Conservation (phyloP, 1,140 invertebrate genomes). For the Aphis gossypii region DNA sequence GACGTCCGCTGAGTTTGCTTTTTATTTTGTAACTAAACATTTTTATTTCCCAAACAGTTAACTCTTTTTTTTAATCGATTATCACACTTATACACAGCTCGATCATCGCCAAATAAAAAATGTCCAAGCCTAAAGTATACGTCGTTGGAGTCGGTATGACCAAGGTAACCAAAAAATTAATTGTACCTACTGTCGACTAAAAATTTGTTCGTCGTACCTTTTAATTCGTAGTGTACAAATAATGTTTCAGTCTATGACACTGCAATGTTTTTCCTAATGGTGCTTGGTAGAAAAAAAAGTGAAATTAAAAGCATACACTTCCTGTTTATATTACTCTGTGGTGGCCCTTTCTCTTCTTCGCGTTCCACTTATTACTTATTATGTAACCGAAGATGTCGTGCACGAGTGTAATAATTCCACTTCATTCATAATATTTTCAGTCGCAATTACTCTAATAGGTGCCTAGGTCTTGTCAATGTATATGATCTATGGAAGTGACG, state of each 20-base stretch:
- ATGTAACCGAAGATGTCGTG: neutral
- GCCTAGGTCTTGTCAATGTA: neutral
- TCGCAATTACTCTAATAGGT: neutral
- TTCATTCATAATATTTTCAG: neutral
- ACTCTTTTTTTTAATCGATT: neutral
- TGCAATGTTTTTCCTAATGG: neutral
- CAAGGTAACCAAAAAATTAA: conserved; percentile 69
- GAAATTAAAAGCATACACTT: neutral
- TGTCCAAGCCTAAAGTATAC: conserved; percentile 71
- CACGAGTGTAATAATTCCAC: neutral
- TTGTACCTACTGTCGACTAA: neutral
- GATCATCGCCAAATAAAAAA: conserved; percentile 14
- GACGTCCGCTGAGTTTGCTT: too few species aligned
- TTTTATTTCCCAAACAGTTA: neutral
- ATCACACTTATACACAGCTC: neutral
- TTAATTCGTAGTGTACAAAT: neutral
- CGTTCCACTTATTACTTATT: neutral
- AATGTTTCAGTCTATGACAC: neutral
- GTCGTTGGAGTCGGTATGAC: conserved; percentile 98
- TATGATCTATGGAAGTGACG: neutral
- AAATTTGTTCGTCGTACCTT: neutral
- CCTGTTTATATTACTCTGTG: neutral
- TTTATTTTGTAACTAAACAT: neutral
- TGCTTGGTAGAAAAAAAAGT: neutral
- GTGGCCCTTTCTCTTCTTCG: neutral